Base-by-base conservation (phyloP, 1,140 invertebrate genomes). In the Cotesia glomerata region DNA sequence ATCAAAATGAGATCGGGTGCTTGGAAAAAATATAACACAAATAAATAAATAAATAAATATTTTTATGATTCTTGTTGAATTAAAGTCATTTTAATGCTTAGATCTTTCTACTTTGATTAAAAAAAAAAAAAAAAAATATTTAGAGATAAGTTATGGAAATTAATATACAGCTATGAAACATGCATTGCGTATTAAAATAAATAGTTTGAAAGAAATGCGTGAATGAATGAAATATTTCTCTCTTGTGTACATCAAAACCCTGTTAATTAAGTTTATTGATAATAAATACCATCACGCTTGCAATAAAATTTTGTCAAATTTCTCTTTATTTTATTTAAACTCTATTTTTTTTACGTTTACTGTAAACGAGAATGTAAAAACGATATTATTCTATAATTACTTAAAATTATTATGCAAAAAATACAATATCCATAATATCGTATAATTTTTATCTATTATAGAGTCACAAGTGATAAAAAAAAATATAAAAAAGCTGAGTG, bases 221-320 rank as follows among this genome's bases (percentile, higher is more conserved):
- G 82, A 83, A 84, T 76, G 77, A 83, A 82, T 80, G 83, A 75
- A 82, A 81, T 81, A 81, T 73, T 83, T 82, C 74, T 80, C 77
- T 86, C 77, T 86, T 83, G 84, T 83, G 81, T 88, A 85, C 85
- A 87, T 84, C 86, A 85, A 85, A 78, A 82, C 82, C 82, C 83
- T 87, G 85, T 87, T 86, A 84, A 86, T 86, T 87, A 86, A 85
- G 84, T 86, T 87, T 87, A 87, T 84, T 82, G 79, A 86, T 86
- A 88, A 88, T 88, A 87, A 87, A 87, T 84, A 86, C 85, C 86
- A 86, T 86, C 82, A 87, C 82, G 86, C 86, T 88, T 88, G 85
- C 85, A 84, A 80, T 79, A 80, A 73, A 67, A 74, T 72, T 71
- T 77, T 72, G 66, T 80, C 69, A 14, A n/a, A 61, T 49, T 4